phyloP scores from a whole-genome alignment of 2,797 vertebrate species.

The Cossypha polioptera region DNA sequence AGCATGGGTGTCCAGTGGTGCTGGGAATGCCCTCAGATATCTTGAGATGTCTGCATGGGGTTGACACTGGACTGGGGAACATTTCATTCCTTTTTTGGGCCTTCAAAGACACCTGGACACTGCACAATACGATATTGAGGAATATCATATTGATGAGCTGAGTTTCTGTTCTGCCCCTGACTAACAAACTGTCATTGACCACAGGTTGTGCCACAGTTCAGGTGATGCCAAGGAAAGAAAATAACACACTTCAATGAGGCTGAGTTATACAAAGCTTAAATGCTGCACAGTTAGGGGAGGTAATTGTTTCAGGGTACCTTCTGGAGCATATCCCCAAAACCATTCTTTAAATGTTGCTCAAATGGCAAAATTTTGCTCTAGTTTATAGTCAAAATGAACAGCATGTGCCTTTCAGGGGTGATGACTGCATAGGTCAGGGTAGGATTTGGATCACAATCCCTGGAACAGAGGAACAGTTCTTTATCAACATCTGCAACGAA shows the following conservation, averaged over 20 bases:
- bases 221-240: fast-evolving
- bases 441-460: background rate
- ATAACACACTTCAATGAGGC: background rate
- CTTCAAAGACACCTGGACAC: background rate
- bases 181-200: background rate
- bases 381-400: background rate
- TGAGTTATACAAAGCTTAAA: background rate
- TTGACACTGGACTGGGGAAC: background rate
- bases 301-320: background rate
- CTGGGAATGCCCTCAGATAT: background rate
- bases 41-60: background rate
- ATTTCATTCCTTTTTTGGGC: background rate
- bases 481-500: background rate
- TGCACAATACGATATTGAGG: background rate
- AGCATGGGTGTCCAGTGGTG: background rate
- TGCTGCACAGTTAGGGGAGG: background rate
- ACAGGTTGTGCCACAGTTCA: background rate
- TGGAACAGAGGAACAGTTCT: background rate
- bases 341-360: background rate
- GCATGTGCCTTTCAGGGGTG: background rate
- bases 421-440: background rate
- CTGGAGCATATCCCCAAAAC: background rate
- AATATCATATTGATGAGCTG: background rate
- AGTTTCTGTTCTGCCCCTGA: background rate
- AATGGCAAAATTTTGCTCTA: background rate